These are phyloP conservation scores for Heteromurus nitidus DNA, from an alignment of 2,888 invertebrate genomes.

Conservation along the genomic window DNA sequence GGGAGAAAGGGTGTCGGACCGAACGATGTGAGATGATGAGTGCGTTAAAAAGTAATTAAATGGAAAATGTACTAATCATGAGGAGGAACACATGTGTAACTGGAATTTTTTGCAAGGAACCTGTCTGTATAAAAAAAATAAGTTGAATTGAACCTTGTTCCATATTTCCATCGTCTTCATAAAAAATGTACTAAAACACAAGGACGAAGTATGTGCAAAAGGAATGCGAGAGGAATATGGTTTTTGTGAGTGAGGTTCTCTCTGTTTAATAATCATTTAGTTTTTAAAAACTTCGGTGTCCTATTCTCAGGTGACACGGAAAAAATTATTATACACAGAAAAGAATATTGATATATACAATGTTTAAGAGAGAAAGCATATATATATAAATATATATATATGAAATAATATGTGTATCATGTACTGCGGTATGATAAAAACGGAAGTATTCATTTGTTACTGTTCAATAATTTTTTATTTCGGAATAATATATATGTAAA, in stretches of 20 bases:
- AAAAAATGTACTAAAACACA: too few relatives aligned
- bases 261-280: neutral
- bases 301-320: too few relatives aligned
- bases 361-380: neutral
- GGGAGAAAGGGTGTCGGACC: too few relatives aligned
- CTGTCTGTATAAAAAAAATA: too few relatives aligned
- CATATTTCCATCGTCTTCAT: too few relatives aligned
- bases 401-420: neutral
- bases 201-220: too few relatives aligned
- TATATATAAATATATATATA: neutral
- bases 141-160: too few relatives aligned
- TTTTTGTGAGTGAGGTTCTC: too few relatives aligned
- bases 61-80: too few relatives aligned
- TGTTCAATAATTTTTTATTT: conserved; percentile 53
- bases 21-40: too few relatives aligned
- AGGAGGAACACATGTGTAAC: neutral
- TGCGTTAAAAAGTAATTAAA: too few relatives aligned
- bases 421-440: conserved; percentile 10
- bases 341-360: neutral
- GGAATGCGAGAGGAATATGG: neutral
- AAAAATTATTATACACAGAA: neutral
- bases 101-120: neutral
- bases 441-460: conserved; percentile 57
- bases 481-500: conserved; percentile 27
- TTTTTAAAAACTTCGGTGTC: neutral